Evolutionary conservation across 2,113 vertebrate genomes (phyloP), one percentile per base, ranked within the genome.

Genomic region (Bombycilla garrulus): DNA sequence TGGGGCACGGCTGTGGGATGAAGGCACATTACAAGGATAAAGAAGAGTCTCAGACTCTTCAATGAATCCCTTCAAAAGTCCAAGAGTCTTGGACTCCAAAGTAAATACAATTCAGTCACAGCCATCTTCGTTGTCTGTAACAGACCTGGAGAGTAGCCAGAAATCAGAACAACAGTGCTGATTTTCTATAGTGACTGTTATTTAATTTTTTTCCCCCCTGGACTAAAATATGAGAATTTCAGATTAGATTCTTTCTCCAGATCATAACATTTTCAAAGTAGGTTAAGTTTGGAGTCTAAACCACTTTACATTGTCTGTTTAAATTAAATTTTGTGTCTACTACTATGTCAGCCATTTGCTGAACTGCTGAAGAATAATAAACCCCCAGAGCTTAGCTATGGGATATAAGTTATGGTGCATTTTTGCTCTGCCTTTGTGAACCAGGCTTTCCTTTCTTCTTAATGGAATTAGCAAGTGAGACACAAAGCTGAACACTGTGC

Each of bases 391-490:
- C 60, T 93, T 87, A 77, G 66, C 73, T 80, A 2, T 81, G 50
- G 58, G 40, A 73, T 84, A 66, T 64, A 71, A 92, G 90, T 69
- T 76, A 11, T 38, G 38, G 14, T 19, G 40, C 74, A 62, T 62
- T 48, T 87, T 76, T 80, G 36, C 65, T 70, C 29, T 64, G 72
- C 57, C 40, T 80, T 86, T 89, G 66, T 94, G 50, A 88, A 83
- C 78, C 47, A 88, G 64, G 25, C 42, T 81, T 88, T 83, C 38
- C 70, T 94, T 87, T 91, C 74, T 94, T 81, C 81, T 86, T 81
- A 71, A 73, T 91, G 87, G 66, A 89, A 92, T 94, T 93, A 96
- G 64, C 70, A 57, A 95, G 81, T 86, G 87, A 94, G 65, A 80
- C 80, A 78, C 24, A 72, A 78, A 79, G 62, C 89, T 58, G 88